Conservation (phyloP, 2,797 vertebrate species). For the Limnodromus scolopaceus region DNA sequence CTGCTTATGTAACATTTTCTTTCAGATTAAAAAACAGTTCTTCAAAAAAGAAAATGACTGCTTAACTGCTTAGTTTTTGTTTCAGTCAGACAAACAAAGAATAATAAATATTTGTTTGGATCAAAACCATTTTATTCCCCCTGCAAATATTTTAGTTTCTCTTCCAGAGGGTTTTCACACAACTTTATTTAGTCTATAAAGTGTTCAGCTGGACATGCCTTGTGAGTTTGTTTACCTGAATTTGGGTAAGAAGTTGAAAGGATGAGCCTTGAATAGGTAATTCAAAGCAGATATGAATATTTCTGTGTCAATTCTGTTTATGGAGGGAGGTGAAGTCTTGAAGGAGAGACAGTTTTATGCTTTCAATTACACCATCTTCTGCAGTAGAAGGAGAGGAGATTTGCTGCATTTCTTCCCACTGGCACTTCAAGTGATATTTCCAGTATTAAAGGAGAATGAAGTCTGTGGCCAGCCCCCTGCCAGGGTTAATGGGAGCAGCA, state of each 20-base stretch:
- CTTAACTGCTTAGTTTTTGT: background rate
- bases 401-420: background rate
- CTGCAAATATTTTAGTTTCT: background rate
- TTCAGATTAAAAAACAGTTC: background rate
- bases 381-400: background rate
- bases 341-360: background rate
- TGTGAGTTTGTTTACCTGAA: background rate
- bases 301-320: background rate
- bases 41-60: background rate
- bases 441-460: background rate
- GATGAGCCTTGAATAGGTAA: background rate
- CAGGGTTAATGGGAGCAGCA: background rate
- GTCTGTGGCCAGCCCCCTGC: background rate
- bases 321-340: background rate
- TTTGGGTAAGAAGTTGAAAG: slow-evolving; percentile 1
- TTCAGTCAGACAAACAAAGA: background rate
- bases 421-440: background rate
- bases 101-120: background rate
- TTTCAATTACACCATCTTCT: background rate
- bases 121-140: background rate
- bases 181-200: background rate
- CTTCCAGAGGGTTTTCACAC: background rate
- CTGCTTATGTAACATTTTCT: background rate
- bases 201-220: background rate
- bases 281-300: background rate